phyloP scores from a whole-genome alignment of 2,113 vertebrate species.

The Neolamprologus fasciatus region DNA sequence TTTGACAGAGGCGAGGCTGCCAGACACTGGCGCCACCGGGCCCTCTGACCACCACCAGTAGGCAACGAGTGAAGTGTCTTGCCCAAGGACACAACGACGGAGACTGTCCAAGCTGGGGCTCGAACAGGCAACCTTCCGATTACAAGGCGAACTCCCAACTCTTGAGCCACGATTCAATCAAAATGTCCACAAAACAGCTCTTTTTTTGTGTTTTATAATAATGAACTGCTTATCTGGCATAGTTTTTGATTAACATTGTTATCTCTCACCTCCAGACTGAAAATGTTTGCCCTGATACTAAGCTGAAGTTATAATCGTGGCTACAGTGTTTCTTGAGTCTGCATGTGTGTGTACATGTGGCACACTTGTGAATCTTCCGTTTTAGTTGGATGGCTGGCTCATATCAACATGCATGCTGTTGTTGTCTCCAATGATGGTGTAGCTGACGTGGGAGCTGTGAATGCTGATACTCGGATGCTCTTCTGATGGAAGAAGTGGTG shows the following conservation, averaged over 20 bases:
- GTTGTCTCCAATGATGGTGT: slow-evolving; percentile 66
- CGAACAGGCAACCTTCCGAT: not conserved
- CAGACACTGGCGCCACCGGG: accelerated
- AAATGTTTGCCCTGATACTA: not conserved
- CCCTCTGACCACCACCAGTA: not conserved
- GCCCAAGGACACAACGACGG: accelerated
- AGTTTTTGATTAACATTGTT: not conserved
- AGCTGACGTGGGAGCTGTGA: slow-evolving; percentile 45
- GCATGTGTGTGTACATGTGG: not conserved
- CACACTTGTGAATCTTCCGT: not conserved
- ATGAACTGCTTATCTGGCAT: not conserved
- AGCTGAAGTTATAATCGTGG: not conserved
- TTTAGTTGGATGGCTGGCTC: not conserved
- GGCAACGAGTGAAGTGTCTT: not conserved
- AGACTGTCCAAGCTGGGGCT: not conserved
- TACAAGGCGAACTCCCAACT: not conserved
- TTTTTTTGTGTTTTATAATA: not conserved
- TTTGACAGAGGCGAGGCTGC: not conserved
- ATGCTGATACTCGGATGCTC: slow-evolving; percentile 36
- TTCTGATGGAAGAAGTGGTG: not conserved
- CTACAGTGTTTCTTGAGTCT: not conserved
- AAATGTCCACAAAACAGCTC: not conserved
- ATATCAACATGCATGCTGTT: slow-evolving; percentile 53
- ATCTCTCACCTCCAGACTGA: not conserved
- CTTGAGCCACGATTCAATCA: not conserved